Base-by-base conservation (phyloP, 2,797 vertebrate genomes). In the Sebastes matsubarae region DNA sequence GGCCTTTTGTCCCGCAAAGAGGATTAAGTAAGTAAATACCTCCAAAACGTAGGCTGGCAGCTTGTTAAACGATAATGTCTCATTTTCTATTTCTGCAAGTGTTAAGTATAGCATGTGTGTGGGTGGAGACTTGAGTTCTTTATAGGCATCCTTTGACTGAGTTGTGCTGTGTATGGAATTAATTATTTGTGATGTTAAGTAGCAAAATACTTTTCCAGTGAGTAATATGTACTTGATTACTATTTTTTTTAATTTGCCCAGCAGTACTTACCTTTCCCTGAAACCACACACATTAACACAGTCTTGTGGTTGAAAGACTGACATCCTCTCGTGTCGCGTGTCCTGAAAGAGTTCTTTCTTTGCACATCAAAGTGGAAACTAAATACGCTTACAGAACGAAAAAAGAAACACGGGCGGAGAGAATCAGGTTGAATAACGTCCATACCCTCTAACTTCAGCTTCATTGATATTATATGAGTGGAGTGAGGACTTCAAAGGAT, bases 291-390 rank as follows among this genome's bases (percentile, higher is more conserved):
- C 69, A 24, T 50, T 68, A 16, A 27, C 50, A 27, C 25, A 69
- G 59, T 14, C 8, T 52, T 61, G 29, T 11, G 29, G 61, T 14
- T 75, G 75, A 71, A 52, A 67, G 80, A 86, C 42, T 79, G 73
- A 73, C 72, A 29, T 80, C 67, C 54, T 20, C 70, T 57, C 25
- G 2, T 70, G 70, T 72, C 20, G 2, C 70, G 75, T 75, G 78
- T 89, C 75, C 85, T 85, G 46, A 79, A 80, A 87, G 59, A 77
- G 13, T 70, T 70, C 42, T 82, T 67, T 81, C 72, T 76, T 58
- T 83, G 42, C 72, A 84, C 86, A 86, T 88, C 83, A 91, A 90
- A 88, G 85, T 59, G 68, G 32, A 83, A 88, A 87, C 79, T 80
- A 82, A 85, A 87, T 78, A 71, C 73, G 86, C 72, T 83, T 78